Evolutionary conservation across 2,797 vertebrate genomes (phyloP).

Genomic region (Eulemur albifrons): DNA sequence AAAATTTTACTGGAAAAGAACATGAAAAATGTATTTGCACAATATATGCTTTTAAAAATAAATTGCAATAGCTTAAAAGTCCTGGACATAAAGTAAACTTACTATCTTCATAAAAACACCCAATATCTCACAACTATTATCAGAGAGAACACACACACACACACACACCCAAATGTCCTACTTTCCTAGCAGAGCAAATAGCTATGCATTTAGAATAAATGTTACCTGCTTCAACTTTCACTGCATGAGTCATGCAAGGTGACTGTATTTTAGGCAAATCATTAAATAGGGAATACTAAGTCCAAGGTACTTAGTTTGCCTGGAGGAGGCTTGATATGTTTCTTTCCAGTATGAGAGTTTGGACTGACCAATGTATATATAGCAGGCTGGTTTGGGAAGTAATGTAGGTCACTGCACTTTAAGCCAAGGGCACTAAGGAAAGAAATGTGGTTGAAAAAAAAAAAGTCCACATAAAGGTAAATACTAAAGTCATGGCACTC

Average conservation of each 20-base stretch:
- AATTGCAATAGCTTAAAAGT: background rate
- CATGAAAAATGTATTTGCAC: background rate
- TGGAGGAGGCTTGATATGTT: background rate
- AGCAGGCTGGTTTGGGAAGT: background rate
- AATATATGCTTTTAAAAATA: background rate
- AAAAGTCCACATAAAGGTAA: background rate
- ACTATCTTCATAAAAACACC: background rate
- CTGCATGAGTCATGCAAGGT: conserved; percentile 52
- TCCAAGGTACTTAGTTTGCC: conserved; percentile 15
- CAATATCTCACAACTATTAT: background rate
- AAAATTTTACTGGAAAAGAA: conserved; percentile 19
- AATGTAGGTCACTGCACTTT: conserved; percentile 50
- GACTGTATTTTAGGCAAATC: conserved; percentile 57
- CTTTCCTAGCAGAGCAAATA: conserved; percentile 33
- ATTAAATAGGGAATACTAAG: conserved; percentile 45
- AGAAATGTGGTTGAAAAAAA: background rate
- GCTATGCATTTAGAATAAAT: conserved; percentile 55
- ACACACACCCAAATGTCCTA: conserved; percentile 49
- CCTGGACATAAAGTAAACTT: conserved; percentile 18
- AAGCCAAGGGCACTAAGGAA: conserved; percentile 21
- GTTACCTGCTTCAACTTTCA: conserved; percentile 61
- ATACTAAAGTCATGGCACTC: background rate
- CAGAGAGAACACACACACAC: background rate
- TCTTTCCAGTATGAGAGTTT: conserved; percentile 31
- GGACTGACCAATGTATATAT: background rate